phyloP scores from a whole-genome alignment of 1,140 invertebrate genomes.

The Sipha flava region DNA sequence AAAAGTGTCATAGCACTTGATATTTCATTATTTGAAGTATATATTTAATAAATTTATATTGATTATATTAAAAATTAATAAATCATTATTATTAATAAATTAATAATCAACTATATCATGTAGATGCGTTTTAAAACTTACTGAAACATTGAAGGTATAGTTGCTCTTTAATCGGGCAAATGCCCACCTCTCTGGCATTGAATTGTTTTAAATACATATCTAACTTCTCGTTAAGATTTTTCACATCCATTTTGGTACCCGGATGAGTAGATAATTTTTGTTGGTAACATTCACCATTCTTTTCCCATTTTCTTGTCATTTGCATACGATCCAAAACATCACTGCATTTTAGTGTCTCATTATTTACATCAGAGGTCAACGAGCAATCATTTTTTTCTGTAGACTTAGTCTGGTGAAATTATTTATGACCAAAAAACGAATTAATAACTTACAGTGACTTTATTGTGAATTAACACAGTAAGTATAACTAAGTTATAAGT shows the following conservation, averaged over 20 bases:
- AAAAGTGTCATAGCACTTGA: too few species aligned
- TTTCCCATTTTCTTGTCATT: slow-evolving; percentile 89
- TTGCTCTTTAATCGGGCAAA: slow-evolving; percentile 87
- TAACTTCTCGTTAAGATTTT: slow-evolving; percentile 89
- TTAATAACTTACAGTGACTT: too few species aligned
- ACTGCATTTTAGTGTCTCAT: slow-evolving; percentile 44
- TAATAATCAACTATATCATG: not conserved
- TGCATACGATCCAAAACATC: slow-evolving; percentile 91
- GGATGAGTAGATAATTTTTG: slow-evolving; percentile 83
- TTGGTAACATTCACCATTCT: slow-evolving; percentile 75
- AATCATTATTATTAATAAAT: not conserved
- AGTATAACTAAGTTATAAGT: too few species aligned
- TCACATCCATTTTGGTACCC: slow-evolving; percentile 86
- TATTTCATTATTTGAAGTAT: too few species aligned
- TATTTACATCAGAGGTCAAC: too few species aligned
- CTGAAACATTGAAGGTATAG: slow-evolving; percentile 96
- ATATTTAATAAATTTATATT: too few species aligned
- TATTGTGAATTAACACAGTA: too few species aligned
- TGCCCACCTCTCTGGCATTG: slow-evolving; percentile 90
- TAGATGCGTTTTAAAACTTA: slow-evolving; percentile 46
- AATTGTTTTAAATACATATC: slow-evolving; percentile 82
- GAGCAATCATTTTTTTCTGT: too few species aligned
- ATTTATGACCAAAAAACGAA: too few species aligned
- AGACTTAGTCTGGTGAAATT: too few species aligned
- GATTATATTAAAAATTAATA: not conserved